phyloP scores from a whole-genome alignment of 1,140 invertebrate genomes.

The Oedothorax gibbosus region DNA sequence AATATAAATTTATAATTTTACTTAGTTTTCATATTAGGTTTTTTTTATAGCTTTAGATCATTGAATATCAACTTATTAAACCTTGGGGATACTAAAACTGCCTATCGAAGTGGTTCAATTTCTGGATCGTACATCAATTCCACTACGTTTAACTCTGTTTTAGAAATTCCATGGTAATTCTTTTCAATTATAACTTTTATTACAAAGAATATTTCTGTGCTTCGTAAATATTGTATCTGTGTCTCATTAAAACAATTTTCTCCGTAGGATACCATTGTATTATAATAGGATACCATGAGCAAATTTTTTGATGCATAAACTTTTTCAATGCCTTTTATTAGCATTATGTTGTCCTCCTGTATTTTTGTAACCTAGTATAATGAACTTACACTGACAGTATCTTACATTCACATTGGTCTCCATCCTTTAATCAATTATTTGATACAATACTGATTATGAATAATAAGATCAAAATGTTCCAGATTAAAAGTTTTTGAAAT shows the following conservation, averaged over 20 bases:
- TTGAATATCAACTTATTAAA: conserved; percentile 14
- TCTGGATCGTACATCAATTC: conserved; percentile 39
- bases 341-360: too few species aligned
- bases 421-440: too few species aligned
- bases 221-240: background rate
- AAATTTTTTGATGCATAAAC: background rate
- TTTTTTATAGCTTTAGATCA: conserved; percentile 12
- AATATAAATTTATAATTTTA: background rate
- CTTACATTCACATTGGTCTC: too few species aligned
- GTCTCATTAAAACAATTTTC: too few species aligned
- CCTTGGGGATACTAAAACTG: conserved; percentile 38
- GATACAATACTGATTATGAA: too few species aligned
- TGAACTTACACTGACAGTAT: too few species aligned
- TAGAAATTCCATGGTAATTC: conserved; percentile 32
- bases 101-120: conserved; percentile 31
- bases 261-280: background rate
- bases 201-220: background rate
- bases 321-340: background rate
- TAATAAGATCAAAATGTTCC: too few species aligned
- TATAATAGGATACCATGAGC: background rate
- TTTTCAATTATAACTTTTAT: background rate
- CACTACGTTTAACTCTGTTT: conserved; percentile 25
- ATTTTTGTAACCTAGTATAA: too few species aligned
- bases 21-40: background rate
- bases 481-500: too few species aligned